Evolutionary conservation across 1,140 invertebrate species (phyloP).

Genomic region (Pygmarrhopalites habei): DNA sequence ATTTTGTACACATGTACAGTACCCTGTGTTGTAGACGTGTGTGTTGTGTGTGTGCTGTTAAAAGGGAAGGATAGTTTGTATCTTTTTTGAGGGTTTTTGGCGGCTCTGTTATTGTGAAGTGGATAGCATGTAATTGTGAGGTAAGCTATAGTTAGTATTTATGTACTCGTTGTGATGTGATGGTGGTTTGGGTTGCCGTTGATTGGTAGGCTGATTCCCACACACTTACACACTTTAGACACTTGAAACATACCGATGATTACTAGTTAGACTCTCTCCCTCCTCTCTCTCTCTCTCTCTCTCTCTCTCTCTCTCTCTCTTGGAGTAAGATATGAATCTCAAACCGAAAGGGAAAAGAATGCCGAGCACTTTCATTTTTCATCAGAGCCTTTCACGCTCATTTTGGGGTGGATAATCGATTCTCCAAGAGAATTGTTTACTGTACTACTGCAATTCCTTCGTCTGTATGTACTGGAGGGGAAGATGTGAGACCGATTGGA

Average conservation of each 20-base stretch:
- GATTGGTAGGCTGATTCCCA: background rate
- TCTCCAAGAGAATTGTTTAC: background rate
- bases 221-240: background rate
- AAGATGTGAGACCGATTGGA: no score
- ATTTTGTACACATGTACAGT: no score
- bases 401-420: constrained; percentile 22
- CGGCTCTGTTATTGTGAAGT: background rate
- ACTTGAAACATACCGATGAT: background rate
- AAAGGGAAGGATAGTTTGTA: no score
- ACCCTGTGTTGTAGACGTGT: no score
- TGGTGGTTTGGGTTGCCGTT: background rate
- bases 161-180: background rate
- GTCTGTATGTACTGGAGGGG: no score
- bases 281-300: no score
- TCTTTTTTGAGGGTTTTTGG: background rate
- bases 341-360: constrained; percentile 23
- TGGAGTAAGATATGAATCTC: constrained; percentile 15
- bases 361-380: constrained; percentile 26
- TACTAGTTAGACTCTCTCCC: background rate
- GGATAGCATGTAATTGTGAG: background rate
- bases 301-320: no score
- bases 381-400: constrained; percentile 25
- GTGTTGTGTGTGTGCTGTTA: no score
- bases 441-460: background rate
- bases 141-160: background rate